phyloP scores from a whole-genome alignment of 2,888 invertebrate genomes.

The Tridacna gigas region DNA sequence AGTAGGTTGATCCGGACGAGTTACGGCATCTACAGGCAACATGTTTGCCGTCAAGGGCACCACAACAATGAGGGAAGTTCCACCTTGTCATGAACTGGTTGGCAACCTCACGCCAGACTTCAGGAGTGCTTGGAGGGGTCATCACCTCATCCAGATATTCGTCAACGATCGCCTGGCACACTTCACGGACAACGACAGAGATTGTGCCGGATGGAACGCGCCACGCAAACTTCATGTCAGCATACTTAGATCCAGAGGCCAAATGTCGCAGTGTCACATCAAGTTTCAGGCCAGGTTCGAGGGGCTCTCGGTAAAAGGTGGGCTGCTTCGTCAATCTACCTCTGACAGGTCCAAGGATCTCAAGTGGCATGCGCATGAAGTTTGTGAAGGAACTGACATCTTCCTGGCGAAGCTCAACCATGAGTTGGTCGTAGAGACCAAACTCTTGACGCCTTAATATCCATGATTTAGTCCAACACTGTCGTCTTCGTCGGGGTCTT shows the following conservation, averaged over 20 bases:
- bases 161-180: slow-evolving; percentile 52
- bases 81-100: slow-evolving; percentile 21
- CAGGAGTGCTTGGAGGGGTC: slow-evolving; percentile 36
- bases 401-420: slow-evolving; percentile 20
- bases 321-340: slow-evolving; percentile 57
- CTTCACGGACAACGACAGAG: slow-evolving; percentile 51
- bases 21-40: slow-evolving; percentile 30
- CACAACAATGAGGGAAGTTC: slow-evolving; percentile 13
- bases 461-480: slow-evolving; percentile 47
- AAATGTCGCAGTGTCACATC: slow-evolving; percentile 56
- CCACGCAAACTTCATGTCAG: slow-evolving; percentile 39
- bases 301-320: slow-evolving; percentile 42
- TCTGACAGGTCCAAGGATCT: slow-evolving; percentile 38
- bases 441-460: slow-evolving; percentile 39
- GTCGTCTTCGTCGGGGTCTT: slow-evolving; percentile 37
- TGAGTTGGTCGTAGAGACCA: slow-evolving; percentile 49
- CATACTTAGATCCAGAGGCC: slow-evolving; percentile 37
- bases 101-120: slow-evolving; percentile 29
- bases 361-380: slow-evolving; percentile 39
- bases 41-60: slow-evolving; percentile 26
- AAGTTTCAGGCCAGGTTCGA: slow-evolving; percentile 51
- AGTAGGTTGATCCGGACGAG: slow-evolving; percentile 42
- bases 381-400: slow-evolving; percentile 30
- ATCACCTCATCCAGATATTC: slow-evolving; percentile 56
- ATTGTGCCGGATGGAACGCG: slow-evolving; percentile 61